These are phyloP conservation scores for Neogale vison DNA, from an alignment of 2,113 vertebrate species.

Conservation along the genomic window DNA sequence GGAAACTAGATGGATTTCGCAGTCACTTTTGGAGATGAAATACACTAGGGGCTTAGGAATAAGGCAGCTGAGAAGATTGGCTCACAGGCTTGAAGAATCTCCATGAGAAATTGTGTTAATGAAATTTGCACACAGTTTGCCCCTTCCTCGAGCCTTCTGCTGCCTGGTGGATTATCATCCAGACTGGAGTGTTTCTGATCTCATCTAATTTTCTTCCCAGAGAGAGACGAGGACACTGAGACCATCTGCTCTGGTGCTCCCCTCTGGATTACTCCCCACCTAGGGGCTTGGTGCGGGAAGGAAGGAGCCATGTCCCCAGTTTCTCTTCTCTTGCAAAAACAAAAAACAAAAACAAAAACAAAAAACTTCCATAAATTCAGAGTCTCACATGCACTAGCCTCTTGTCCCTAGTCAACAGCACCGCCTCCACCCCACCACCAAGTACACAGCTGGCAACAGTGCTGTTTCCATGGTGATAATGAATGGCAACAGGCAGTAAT, in stretches of 20 bases:
- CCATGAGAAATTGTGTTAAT: slow-evolving; percentile 63
- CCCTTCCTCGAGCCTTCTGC: slow-evolving; percentile 46
- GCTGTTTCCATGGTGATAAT: slow-evolving; percentile 79
- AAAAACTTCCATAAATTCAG: slow-evolving; percentile 17
- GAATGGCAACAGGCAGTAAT: slow-evolving; percentile 77
- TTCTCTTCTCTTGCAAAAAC: not conserved
- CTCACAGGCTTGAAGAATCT: not conserved
- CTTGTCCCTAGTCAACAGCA: slow-evolving; percentile 52
- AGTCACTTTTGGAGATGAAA: not conserved
- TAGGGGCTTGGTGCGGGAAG: not conserved
- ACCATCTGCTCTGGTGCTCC: slow-evolving; percentile 50
- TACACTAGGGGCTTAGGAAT: not conserved
- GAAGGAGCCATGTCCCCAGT: not conserved
- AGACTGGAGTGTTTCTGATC: slow-evolving; percentile 30
- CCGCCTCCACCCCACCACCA: slow-evolving; percentile 20
- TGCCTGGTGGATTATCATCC: slow-evolving; percentile 15
- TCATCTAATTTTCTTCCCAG: slow-evolving; percentile 54
- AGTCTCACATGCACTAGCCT: slow-evolving; percentile 24
- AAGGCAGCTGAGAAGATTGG: not conserved
- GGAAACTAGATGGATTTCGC: not conserved
- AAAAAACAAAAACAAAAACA: not conserved
- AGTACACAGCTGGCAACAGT: slow-evolving; percentile 74
- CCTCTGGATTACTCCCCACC: not conserved
- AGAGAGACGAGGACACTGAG: slow-evolving; percentile 38
- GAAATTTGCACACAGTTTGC: slow-evolving; percentile 46